These are phyloP conservation scores for Ylistrum balloti DNA, from an alignment of 1,140 invertebrate species.

Conservation along the genomic window DNA sequence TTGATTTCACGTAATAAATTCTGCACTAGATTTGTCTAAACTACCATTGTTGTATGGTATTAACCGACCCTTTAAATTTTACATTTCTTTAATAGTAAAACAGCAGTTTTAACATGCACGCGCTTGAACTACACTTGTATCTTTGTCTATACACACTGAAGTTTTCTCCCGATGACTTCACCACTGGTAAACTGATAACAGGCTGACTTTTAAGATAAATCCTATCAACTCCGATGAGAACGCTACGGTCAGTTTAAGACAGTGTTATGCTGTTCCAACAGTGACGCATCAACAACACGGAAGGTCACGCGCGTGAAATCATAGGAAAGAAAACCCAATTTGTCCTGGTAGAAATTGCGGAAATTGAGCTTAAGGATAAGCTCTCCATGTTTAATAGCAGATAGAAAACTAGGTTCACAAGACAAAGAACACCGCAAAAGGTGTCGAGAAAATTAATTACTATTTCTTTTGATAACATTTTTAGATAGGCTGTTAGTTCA, in stretches of 20 bases:
- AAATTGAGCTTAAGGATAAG: conserved; percentile 18
- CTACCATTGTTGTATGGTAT: no score
- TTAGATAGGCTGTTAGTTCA: no score
- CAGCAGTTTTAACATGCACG: background rate
- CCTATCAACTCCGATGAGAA: background rate
- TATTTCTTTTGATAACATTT: background rate
- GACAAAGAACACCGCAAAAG: background rate
- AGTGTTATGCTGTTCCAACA: background rate
- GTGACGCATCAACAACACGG: background rate
- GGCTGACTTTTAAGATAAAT: background rate
- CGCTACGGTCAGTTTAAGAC: background rate
- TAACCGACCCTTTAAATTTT: background rate
- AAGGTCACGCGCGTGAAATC: background rate
- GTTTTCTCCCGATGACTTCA: background rate
- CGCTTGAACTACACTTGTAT: background rate
- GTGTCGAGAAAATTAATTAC: background rate
- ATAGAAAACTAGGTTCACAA: background rate
- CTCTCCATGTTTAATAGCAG: background rate
- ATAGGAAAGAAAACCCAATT: background rate
- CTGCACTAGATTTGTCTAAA: no score
- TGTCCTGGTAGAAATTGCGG: background rate
- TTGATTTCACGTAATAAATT: no score
- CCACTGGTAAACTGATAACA: background rate
- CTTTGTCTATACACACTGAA: background rate
- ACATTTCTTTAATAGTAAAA: background rate